Percentiles rank a stretch among this genome's conserved stretches.
Conservation (phyloP, 2,113 vertebrate genomes). For the Myotis brandtii region DNA sequence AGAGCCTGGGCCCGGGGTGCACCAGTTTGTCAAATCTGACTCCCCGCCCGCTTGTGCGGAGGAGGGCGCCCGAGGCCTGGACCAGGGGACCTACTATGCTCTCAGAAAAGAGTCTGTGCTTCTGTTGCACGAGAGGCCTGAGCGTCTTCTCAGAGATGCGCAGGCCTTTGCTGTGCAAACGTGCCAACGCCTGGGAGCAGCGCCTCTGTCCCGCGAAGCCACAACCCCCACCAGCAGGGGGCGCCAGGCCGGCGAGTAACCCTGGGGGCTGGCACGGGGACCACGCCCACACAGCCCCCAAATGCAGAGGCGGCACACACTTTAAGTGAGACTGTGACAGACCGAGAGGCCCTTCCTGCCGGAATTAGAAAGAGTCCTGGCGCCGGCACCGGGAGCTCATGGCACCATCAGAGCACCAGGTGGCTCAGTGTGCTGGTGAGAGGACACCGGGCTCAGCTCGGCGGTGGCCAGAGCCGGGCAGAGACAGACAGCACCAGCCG, state of each 20-base stretch:
- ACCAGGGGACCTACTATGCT: background rate
- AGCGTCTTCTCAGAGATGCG: background rate
- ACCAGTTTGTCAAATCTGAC: background rate
- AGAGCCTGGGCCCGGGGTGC: background rate
- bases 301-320: slow-evolving; percentile 40
- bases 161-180: background rate
- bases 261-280: no score
- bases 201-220: background rate
- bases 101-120: background rate
- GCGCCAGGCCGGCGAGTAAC: rapidly evolving
- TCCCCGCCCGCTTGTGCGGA: rapidly evolving
- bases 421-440: slow-evolving; percentile 84
- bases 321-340: slow-evolving; percentile 82
- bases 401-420: slow-evolving; percentile 82
- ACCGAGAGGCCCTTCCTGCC: slow-evolving; percentile 75
- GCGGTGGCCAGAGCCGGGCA: slow-evolving; percentile 63
- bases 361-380: slow-evolving; percentile 82
- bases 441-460: slow-evolving; percentile 83
- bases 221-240: rapidly evolving
- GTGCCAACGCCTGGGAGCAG: background rate
- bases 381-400: slow-evolving; percentile 81
- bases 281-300: background rate
- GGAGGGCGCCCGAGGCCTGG: no score
- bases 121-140: background rate
- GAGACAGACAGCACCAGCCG: slow-evolving; percentile 79